A percentile compares a stretch with the other conserved stretches of the same genome.
phyloP scores from a whole-genome alignment of 2,113 vertebrate species.

The Grallaria varia region DNA sequence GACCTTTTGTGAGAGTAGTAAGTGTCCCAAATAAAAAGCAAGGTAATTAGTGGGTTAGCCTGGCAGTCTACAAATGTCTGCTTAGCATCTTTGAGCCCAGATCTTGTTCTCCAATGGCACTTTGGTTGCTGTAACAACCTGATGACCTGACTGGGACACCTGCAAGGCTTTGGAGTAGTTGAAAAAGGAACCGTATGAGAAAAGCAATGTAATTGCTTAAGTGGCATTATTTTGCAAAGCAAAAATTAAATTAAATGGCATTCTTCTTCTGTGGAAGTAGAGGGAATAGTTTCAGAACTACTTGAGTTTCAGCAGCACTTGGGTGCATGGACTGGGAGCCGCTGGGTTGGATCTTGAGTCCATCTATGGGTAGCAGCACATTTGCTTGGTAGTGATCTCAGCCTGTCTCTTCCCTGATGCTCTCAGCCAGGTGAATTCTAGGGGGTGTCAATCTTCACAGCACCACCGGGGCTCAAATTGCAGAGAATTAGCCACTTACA shows the following conservation, averaged over 20 bases:
- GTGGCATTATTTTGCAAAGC: background rate
- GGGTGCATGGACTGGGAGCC: background rate
- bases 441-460: background rate
- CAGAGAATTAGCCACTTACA: background rate
- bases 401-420: background rate
- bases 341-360: background rate
- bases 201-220: background rate
- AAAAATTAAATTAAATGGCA: background rate
- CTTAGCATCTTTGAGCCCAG: background rate
- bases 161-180: background rate
- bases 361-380: background rate
- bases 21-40: background rate
- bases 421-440: accelerated
- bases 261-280: background rate
- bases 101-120: background rate
- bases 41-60: background rate
- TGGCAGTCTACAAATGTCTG: background rate
- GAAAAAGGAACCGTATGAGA: background rate
- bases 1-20: background rate
- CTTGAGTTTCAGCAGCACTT: background rate
- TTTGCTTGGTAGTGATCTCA: background rate
- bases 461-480: background rate
- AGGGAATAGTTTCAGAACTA: background rate
- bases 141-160: background rate
- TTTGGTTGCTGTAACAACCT: background rate